Evolutionary conservation across 2,888 invertebrate genomes (phyloP).

Genomic region (Lysandra bellargus): DNA sequence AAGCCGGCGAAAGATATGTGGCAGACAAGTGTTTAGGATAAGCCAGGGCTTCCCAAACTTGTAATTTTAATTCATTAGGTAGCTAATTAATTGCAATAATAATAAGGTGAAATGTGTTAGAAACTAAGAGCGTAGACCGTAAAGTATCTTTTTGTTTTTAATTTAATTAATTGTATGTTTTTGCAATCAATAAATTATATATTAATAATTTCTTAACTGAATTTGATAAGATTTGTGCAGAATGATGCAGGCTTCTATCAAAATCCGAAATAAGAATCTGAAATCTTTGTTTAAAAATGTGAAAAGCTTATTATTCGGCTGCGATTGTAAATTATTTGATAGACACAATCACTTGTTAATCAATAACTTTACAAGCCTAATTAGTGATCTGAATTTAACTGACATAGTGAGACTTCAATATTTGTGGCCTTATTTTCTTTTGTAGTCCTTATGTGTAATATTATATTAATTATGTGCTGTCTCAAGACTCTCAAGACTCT

Average conservation of each 20-base stretch:
- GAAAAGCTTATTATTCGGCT: too few relatives aligned
- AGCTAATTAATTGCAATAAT: neutral
- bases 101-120: neutral
- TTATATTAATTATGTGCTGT: too few relatives aligned
- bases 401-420: neutral
- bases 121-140: neutral
- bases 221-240: too few relatives aligned
- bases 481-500: too few relatives aligned
- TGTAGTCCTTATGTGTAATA: neutral
- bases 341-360: neutral
- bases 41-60: neutral
- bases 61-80: neutral
- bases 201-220: too few relatives aligned
- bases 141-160: neutral
- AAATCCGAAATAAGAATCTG: neutral
- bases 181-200: too few relatives aligned
- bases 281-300: neutral
- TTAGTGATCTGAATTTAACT: neutral
- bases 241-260: neutral
- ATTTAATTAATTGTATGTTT: neutral
- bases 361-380: neutral
- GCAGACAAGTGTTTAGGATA: conserved; percentile 39
- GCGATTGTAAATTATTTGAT: neutral
- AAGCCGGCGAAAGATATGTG: conserved; percentile 38
- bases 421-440: neutral